A percentile compares a stretch with the other conserved stretches of the same genome.
Conservation (phyloP, 2,888 invertebrate genomes). For the Ptychoptera albimana region DNA sequence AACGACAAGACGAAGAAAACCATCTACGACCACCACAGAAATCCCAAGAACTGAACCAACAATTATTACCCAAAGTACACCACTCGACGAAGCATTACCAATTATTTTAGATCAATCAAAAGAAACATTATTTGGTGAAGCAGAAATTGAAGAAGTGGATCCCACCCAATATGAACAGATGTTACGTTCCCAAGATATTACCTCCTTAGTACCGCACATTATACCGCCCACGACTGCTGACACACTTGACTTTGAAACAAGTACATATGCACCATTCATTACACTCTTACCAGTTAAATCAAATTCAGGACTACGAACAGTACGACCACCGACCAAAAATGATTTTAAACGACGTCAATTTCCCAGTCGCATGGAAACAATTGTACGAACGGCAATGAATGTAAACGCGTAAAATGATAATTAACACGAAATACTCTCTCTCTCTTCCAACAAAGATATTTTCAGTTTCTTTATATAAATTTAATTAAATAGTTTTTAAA, state of each 20-base stretch:
- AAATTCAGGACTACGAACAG: slow-evolving; percentile 58
- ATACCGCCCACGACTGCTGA: slow-evolving; percentile 4
- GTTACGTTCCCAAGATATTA: slow-evolving; percentile 16
- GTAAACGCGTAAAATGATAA: background rate
- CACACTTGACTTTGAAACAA: no score
- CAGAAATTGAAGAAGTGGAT: slow-evolving; percentile 30
- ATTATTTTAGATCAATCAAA: slow-evolving; percentile 9
- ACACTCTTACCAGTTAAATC: slow-evolving; percentile 65
- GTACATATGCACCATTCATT: slow-evolving; percentile 28
- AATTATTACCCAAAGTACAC: slow-evolving; percentile 23
- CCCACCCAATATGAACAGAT: slow-evolving; percentile 30
- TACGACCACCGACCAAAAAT: slow-evolving; percentile 36
- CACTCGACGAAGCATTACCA: slow-evolving; percentile 15
- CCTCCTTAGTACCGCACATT: background rate
- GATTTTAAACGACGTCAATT: background rate
- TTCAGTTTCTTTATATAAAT: no score
- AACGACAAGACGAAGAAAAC: background rate
- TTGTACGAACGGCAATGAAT: slow-evolving; percentile 1
- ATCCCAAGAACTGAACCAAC: slow-evolving; percentile 10
- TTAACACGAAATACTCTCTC: no score
- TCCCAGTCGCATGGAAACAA: background rate
- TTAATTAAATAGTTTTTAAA: no score
- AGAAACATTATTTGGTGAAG: slow-evolving; percentile 26
- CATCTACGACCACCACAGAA: slow-evolving; percentile 7
- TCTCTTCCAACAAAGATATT: no score